phyloP scores from a whole-genome alignment of 1,140 invertebrate species.

The Ladona fulva region DNA sequence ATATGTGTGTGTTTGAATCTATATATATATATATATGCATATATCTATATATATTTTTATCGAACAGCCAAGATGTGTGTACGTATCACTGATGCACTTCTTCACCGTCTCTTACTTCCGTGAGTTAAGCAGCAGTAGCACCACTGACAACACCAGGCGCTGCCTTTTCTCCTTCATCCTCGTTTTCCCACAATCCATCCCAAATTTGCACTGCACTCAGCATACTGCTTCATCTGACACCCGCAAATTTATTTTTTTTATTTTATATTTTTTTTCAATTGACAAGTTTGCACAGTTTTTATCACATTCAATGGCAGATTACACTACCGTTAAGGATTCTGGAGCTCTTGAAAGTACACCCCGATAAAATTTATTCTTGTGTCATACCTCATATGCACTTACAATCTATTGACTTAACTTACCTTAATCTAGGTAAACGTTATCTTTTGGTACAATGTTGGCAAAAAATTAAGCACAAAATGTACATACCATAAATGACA shows the following conservation, averaged over 20 bases:
- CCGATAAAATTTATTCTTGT: neutral
- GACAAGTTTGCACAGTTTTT: conserved; percentile 17
- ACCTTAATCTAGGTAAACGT: conserved; percentile 16
- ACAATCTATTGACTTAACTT: conserved; percentile 15
- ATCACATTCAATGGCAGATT: conserved; percentile 15
- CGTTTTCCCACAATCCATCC: neutral
- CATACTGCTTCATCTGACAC: conserved; percentile 8
- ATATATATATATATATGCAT: neutral
- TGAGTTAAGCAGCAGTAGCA: conserved; percentile 8
- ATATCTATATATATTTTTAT: conserved; percentile 9
- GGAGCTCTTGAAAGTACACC: neutral
- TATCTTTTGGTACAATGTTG: conserved; percentile 17
- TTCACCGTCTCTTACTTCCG: neutral
- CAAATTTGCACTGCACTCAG: conserved; percentile 11
- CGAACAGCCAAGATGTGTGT: neutral
- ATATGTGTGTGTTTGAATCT: neutral
- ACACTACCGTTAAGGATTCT: conserved; percentile 4
- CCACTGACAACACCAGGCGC: conserved; percentile 5
- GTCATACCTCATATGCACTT: neutral
- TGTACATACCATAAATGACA: conserved; percentile 15
- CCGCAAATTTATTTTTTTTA: neutral
- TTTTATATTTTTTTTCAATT: conserved; percentile 11
- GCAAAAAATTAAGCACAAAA: conserved; percentile 17
- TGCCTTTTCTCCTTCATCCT: neutral
- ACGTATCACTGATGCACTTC: conserved; percentile 5